Base-by-base conservation (phyloP, 37 sponge, comb jelly and placozoan genomes). In the Halichondria panicea region DNA sequence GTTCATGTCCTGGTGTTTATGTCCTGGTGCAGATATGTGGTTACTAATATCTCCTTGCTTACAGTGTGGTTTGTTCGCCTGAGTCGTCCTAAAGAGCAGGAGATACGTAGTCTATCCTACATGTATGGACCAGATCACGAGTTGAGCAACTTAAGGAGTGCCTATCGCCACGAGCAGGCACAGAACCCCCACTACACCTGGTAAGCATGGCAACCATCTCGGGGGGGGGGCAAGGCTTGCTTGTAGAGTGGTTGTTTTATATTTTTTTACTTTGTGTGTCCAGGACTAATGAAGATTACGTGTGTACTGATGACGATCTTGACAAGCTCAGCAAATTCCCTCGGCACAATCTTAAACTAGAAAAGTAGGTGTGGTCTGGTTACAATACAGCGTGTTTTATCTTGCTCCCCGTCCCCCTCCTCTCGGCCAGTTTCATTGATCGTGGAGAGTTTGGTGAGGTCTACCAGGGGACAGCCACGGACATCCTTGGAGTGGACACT, bases 401-500 rank as follows among this genome's bases (percentile, higher is more conserved):
- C 62, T 11, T 60, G n/a, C n/a, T n/a, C n/a, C n/a, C n/a, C n/a
- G n/a, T n/a, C n/a, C n/a, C n/a, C n/a, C n/a, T n/a, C 28, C 18
- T 28, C 27, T 12, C 32, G 1, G 13, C 24, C 61, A 89, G 79
- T 18, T 83, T 77, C 43, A 76, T 85, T 48, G 86, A 71, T 37
- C 75, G 75, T 39, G 91, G 91, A 27, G 87, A 83, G 59, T 91
- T 91, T 91, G 91, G 91, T 52, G 91, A 91, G 55, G 91, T 91
- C 13, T 85, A 58, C 52, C 71, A 77, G 44, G 91, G 91, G 55
- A 78, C 87, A 34, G 81, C 82, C 44, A 35, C 53, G 0, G 74
- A 85, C 35, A 81, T 77, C 37, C 40, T 80, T 21, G 91, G 86
- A n/a, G 69, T 45, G 0, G 68, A 46, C 0, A 87, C 81, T 55